Percentiles rank a stretch among this genome's conserved stretches.
phyloP scores from a whole-genome alignment of 2,888 invertebrate species.

The Cataglyphis livida region DNA sequence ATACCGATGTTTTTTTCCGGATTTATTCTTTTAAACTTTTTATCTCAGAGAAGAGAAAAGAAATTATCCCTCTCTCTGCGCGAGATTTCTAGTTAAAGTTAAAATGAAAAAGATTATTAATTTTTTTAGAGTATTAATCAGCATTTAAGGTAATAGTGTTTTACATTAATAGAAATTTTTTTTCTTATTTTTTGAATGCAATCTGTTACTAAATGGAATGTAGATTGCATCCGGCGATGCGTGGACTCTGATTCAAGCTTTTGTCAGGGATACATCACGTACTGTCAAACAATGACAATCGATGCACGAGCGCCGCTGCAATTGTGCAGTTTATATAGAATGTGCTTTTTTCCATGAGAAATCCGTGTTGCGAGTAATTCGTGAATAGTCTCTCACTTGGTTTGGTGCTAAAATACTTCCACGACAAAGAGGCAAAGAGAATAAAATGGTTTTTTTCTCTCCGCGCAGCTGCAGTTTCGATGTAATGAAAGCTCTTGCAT shows the following conservation, averaged over 20 bases:
- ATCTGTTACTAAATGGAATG: constrained; percentile 11
- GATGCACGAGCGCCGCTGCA: constrained; percentile 32
- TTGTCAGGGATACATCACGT: constrained; percentile 29
- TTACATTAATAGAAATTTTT: background rate
- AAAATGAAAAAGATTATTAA: background rate
- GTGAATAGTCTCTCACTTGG: constrained; percentile 44
- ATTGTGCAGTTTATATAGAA: constrained; percentile 40
- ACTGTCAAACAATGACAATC: constrained; percentile 47
- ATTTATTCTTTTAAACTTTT: background rate
- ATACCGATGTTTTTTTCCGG: background rate
- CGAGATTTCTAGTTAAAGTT: background rate
- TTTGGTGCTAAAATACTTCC: constrained; percentile 46
- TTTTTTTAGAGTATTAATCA: background rate
- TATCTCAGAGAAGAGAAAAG: background rate
- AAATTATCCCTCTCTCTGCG: background rate
- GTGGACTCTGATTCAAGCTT: constrained; percentile 11
- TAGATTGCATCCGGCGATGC: constrained; percentile 30
- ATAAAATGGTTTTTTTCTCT: constrained; percentile 43
- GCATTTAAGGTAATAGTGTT: background rate
- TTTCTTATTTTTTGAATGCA: background rate
- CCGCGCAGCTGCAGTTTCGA: constrained; percentile 42
- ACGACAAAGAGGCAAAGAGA: constrained; percentile 40
- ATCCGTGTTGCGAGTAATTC: constrained; percentile 52
- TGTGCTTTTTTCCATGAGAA: constrained; percentile 37
- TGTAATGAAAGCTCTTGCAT: constrained; percentile 52